A percentile compares a stretch with the other conserved stretches of the same genome.
Evolutionary conservation across 2,888 invertebrate genomes (phyloP).

Genomic region (Rapana venosa): DNA sequence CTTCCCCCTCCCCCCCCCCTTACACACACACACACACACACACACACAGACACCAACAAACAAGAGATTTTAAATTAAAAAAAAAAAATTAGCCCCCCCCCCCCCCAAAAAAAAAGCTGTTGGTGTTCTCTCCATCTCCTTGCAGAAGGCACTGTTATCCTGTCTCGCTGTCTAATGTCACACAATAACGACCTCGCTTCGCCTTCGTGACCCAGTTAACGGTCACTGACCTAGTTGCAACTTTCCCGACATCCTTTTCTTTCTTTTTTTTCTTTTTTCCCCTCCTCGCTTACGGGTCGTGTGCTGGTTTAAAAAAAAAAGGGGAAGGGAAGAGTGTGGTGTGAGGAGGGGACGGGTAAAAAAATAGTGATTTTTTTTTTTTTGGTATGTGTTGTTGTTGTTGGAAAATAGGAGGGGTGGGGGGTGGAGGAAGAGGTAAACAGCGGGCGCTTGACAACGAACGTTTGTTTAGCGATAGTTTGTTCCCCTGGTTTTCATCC

Average conservation of each 20-base stretch:
- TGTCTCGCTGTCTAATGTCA: background rate
- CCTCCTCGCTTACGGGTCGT: background rate
- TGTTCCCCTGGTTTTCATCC: background rate
- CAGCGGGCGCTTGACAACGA: too few relatives aligned
- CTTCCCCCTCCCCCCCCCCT: too few relatives aligned
- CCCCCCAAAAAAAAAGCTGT: background rate
- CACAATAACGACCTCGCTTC: background rate
- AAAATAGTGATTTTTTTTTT: background rate
- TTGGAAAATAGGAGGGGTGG: background rate
- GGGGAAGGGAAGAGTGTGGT: background rate
- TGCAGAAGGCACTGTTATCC: too few relatives aligned
- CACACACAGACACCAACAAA: constrained; percentile 1
- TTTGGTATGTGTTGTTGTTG: background rate
- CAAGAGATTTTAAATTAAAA: background rate
- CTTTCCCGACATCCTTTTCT: background rate
- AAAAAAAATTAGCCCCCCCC: too few relatives aligned
- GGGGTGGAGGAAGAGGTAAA: background rate
- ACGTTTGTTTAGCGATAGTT: background rate
- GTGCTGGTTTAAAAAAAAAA: background rate
- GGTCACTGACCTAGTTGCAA: constrained; percentile 31
- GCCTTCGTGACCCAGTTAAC: constrained; percentile 24
- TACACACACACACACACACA: background rate
- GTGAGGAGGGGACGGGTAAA: background rate
- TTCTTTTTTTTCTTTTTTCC: background rate
- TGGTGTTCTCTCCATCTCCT: background rate